Conservation (phyloP, 2,797 vertebrate species). For the Rallus crepitans region DNA sequence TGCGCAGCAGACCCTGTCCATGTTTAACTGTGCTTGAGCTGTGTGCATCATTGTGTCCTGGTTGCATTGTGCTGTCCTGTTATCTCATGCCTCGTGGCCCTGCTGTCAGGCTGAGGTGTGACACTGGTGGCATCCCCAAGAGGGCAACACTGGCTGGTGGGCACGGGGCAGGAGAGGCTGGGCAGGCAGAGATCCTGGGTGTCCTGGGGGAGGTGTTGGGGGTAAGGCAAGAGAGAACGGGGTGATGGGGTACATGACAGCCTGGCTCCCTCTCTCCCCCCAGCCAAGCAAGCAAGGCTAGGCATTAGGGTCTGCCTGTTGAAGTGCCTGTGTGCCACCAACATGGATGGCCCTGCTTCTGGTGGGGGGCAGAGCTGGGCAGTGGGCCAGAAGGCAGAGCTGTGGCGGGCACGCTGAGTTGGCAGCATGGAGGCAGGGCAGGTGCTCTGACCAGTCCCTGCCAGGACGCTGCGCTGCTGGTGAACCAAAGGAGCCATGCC, state of each 20-base stretch:
- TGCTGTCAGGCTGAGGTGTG: not conserved
- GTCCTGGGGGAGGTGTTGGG: too few species aligned
- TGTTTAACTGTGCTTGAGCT: not conserved
- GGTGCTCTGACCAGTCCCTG: not conserved
- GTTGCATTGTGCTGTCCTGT: fast-evolving
- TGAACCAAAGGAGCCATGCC: fast-evolving
- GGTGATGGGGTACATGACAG: not conserved
- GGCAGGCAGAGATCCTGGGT: not conserved
- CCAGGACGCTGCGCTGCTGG: fast-evolving
- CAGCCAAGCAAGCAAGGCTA: not conserved
- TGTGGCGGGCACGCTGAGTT: fast-evolving
- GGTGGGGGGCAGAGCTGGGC: not conserved
- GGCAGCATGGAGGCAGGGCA: not conserved
- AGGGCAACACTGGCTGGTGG: not conserved
- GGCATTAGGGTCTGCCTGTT: not conserved
- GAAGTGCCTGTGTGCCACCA: not conserved
- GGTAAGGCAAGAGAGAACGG: not conserved
- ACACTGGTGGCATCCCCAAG: fast-evolving
- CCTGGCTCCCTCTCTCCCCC: not conserved
- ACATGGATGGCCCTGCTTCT: not conserved
- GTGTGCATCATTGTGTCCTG: fast-evolving
- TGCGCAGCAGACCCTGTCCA: not conserved
- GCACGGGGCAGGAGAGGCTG: not conserved
- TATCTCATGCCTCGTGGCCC: not conserved
- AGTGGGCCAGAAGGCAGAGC: not conserved